Evolutionary conservation across 2,888 invertebrate species (phyloP).

Genomic region (Ischnura elegans): DNA sequence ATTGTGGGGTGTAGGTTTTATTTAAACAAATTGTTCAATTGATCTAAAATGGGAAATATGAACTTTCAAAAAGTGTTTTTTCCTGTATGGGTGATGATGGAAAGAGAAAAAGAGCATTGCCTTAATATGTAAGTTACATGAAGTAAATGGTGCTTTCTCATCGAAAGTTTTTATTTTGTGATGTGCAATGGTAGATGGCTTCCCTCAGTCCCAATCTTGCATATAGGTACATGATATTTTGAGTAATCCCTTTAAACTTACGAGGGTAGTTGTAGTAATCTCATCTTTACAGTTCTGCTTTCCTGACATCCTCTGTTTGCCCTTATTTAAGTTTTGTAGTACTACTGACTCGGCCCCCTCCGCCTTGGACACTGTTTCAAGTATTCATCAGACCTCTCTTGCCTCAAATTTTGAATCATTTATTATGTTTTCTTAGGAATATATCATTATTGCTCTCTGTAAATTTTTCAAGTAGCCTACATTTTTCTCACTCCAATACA

Average conservation of each 20-base stretch:
- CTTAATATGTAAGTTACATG: conserved; percentile 34
- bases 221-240: not conserved
- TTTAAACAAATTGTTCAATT: conserved; percentile 27
- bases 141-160: conserved; percentile 60
- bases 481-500: not conserved
- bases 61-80: conserved; percentile 22
- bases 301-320: not conserved
- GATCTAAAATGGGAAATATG: conserved; percentile 1
- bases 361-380: not conserved
- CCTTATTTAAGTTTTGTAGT: not conserved
- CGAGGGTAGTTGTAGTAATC: not conserved
- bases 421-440: not conserved
- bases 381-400: not conserved
- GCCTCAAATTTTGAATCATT: not conserved
- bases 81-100: not conserved
- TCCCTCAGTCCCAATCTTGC: not conserved
- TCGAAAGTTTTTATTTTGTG: conserved; percentile 36
- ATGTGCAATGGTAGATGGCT: conserved; percentile 17
- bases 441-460: not conserved
- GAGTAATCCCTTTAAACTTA: not conserved
- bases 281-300: not conserved
- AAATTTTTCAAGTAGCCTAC: not conserved
- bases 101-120: conserved; percentile 22
- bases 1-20: conserved; percentile 55
- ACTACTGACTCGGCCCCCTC: not conserved